These are phyloP conservation scores for Drosophila persimilis DNA, from an alignment of 1,140 invertebrate species.

Conservation along the genomic window DNA sequence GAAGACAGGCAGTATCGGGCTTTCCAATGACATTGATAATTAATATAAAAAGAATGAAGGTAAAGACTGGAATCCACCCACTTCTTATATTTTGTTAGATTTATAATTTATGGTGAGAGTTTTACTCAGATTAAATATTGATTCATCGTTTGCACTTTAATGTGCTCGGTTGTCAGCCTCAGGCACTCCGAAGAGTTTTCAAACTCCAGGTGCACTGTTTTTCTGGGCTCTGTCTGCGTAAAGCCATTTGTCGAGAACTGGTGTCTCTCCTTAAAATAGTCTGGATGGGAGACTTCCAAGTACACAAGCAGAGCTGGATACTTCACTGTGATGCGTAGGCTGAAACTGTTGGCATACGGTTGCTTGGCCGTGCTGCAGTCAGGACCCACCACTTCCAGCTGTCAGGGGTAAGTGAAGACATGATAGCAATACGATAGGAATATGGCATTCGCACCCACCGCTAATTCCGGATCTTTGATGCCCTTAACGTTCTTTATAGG, in stretches of 20 bases:
- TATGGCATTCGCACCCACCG: slow-evolving; percentile 6
- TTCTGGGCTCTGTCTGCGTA: slow-evolving; percentile 63
- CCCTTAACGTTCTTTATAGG: slow-evolving; percentile 58
- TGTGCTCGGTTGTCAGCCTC: slow-evolving; percentile 22
- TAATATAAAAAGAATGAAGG: too few species aligned
- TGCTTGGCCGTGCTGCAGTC: slow-evolving; percentile 31
- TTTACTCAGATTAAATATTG: slow-evolving; percentile 48
- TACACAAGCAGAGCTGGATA: slow-evolving; percentile 74
- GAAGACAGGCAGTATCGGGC: too few species aligned
- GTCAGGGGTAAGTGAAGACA: background rate
- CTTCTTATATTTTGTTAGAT: too few species aligned
- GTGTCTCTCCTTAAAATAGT: slow-evolving; percentile 51
- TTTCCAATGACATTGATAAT: too few species aligned
- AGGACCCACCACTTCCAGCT: slow-evolving; percentile 48
- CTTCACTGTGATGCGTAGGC: slow-evolving; percentile 64
- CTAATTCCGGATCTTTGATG: slow-evolving; percentile 50
- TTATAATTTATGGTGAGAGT: background rate
- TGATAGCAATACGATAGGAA: background rate
- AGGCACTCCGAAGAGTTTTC: slow-evolving; percentile 48
- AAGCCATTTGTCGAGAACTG: slow-evolving; percentile 82
- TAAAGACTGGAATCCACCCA: too few species aligned
- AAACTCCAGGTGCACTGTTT: slow-evolving; percentile 64
- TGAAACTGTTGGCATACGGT: slow-evolving; percentile 74
- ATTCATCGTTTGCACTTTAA: slow-evolving; percentile 63
- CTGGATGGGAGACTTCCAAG: slow-evolving; percentile 65